Conservation (phyloP, 2,888 invertebrate genomes). For the Drosophila bunnanda region DNA sequence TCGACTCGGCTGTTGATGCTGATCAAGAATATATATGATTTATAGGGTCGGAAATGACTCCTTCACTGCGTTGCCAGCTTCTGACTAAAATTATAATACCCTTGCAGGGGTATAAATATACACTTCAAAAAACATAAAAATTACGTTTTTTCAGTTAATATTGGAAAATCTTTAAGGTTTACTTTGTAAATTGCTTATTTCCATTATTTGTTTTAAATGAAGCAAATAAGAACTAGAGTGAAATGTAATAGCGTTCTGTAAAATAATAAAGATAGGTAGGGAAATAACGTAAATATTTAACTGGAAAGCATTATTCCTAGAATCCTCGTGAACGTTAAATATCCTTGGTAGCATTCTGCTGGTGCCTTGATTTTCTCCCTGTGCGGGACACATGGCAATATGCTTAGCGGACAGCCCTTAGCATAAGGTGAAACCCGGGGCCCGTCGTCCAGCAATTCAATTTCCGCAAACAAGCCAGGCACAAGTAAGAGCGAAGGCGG, state of each 20-base stretch:
- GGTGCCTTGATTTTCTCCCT: not conserved
- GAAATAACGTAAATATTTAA: too few species aligned
- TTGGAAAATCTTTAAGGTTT: not conserved
- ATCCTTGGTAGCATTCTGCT: not conserved
- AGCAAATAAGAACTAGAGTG: not conserved
- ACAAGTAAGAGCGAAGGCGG: slow-evolving; percentile 48
- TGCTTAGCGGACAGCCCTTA: slow-evolving; percentile 58
- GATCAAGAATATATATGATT: too few species aligned
- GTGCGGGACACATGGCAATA: slow-evolving; percentile 53
- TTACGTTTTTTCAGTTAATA: not conserved
- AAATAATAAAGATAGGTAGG: not conserved
- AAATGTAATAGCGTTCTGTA: not conserved
- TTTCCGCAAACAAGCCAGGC: slow-evolving; percentile 72
- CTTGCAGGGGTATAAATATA: too few species aligned
- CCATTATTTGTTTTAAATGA: not conserved
- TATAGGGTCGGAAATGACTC: too few species aligned
- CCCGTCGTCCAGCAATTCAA: slow-evolving; percentile 64
- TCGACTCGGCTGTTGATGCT: too few species aligned
- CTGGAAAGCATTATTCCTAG: not conserved
- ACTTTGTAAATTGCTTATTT: not conserved
- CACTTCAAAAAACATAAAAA: not conserved
- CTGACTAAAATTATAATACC: too few species aligned
- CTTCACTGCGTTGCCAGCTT: too few species aligned
- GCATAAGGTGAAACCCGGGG: slow-evolving; percentile 64
- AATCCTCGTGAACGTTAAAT: not conserved